Percentiles rank a stretch among this genome's conserved stretches.
phyloP scores from a whole-genome alignment of 2,113 vertebrate species.

The Prinia subflava region DNA sequence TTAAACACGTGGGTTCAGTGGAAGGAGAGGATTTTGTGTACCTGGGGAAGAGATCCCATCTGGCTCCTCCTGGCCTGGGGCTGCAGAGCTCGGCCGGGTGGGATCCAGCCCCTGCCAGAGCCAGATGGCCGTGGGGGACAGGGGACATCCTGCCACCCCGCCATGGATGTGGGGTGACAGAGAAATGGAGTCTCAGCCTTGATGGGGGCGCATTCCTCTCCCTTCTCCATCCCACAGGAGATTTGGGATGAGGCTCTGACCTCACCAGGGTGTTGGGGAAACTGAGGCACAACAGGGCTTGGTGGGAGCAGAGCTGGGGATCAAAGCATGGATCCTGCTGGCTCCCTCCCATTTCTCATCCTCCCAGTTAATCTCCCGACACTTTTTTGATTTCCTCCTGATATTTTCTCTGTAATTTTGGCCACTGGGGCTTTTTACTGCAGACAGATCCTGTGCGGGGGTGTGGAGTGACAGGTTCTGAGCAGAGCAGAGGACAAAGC shows the following conservation, averaged over 20 bases:
- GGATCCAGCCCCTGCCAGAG: not conserved
- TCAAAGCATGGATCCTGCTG: not conserved
- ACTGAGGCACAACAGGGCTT: not conserved
- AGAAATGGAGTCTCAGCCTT: not conserved
- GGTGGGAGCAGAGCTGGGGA: not conserved
- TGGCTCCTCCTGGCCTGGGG: not conserved
- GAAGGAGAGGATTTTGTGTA: not conserved
- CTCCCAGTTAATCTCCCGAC: not conserved
- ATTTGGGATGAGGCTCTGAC: not conserved
- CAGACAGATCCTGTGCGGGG: too few species aligned
- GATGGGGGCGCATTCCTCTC: not conserved
- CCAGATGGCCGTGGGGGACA: not conserved
- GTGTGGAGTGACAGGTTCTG: accelerated
- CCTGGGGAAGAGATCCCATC: not conserved
- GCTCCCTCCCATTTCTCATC: not conserved
- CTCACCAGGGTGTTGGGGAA: not conserved
- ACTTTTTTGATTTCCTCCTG: accelerated
- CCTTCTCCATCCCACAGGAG: not conserved
- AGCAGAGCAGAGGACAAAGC: not conserved
- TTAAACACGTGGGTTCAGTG: not conserved
- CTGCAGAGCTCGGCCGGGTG: accelerated
- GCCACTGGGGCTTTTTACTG: not conserved
- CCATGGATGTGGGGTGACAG: accelerated
- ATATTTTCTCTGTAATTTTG: not conserved
- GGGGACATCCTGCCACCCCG: not conserved